Base-by-base conservation (phyloP, 2,888 invertebrate genomes). In the Opisthograptis luteolata region DNA sequence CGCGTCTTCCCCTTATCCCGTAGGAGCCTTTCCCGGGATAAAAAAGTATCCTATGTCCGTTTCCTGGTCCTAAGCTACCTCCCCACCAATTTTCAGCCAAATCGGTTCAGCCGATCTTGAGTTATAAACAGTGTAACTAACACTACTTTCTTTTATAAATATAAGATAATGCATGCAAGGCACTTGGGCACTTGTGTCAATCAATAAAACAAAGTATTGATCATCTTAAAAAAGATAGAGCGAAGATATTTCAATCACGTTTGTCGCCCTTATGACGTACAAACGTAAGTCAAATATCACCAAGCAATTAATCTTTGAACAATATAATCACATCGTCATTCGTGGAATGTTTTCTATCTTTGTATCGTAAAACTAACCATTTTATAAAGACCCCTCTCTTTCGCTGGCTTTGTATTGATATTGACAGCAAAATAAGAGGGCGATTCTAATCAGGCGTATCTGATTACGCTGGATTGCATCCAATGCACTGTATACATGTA, bases 211-310 rank as follows among this genome's bases (percentile, higher is more conserved):
- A n/a, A n/a, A n/a, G n/a, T n/a, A n/a, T n/a, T n/a, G n/a, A n/a
- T n/a, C n/a, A n/a, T n/a, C n/a, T n/a, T n/a, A n/a, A n/a, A n/a
- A n/a, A n/a, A n/a, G n/a, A n/a, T n/a, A n/a, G n/a, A n/a, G n/a
- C n/a, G n/a, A n/a, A n/a, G n/a, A n/a, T n/a, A n/a, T 7, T 30
- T 36, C 8, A 7, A 45, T 28, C 24, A 24, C 41, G 40, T 41
- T 35, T 35, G 46, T 48, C 17, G n/a, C 19, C 13, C 15, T 22
- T 22, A 30, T 47, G 44, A 42, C 25, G 36, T 14, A 13, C 41
- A 53, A 54, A 61, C 56, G 60, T 64, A 68, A 64, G 61, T 52
- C 55, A 49, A 59, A 60, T 69, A 65, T 66, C 61, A 60, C 66
- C 56, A 50, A 58, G 53, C 44, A 62, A 71, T 70, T 59, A 68